These are phyloP conservation scores for Resseliella maxima DNA, from an alignment of 2,888 invertebrate species.

Conservation along the genomic window DNA sequence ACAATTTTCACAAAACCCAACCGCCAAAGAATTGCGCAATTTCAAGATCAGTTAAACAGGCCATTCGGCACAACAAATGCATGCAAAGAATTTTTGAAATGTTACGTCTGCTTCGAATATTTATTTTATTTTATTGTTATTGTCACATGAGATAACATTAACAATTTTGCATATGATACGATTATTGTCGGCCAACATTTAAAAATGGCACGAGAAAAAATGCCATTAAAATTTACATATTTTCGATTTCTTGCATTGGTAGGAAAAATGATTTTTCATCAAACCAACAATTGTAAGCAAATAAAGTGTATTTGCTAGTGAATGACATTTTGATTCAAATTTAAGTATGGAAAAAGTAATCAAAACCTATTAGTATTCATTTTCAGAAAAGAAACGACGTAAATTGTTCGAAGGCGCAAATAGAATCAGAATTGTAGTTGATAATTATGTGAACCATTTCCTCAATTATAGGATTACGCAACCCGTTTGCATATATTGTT, in stretches of 20 bases:
- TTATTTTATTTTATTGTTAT: conserved; percentile 45
- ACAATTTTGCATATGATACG: conserved; percentile 10
- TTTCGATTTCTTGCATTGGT: not conserved
- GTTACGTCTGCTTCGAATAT: conserved; percentile 3
- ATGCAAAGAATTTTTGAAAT: not conserved
- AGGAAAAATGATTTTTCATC: not conserved
- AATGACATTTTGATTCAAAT: conserved; percentile 3
- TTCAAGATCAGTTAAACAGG: not conserved
- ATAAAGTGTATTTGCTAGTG: not conserved
- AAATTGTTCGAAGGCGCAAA: not conserved
- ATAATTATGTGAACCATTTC: not conserved
- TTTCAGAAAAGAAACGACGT: not conserved
- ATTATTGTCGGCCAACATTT: not conserved
- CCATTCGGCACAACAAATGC: not conserved
- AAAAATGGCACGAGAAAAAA: not conserved
- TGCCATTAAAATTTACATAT: not conserved
- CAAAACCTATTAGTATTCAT: not conserved
- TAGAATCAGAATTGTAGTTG: not conserved
- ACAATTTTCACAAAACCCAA: not conserved
- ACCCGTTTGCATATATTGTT: not conserved
- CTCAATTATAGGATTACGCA: conserved; percentile 42
- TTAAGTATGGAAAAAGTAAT: not conserved
- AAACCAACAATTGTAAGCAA: not conserved
- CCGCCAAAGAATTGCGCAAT: not conserved
- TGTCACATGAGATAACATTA: conserved; percentile 7